These are phyloP conservation scores for Parnassius smintheus DNA, from an alignment of 2,888 invertebrate genomes.

Conservation along the genomic window DNA sequence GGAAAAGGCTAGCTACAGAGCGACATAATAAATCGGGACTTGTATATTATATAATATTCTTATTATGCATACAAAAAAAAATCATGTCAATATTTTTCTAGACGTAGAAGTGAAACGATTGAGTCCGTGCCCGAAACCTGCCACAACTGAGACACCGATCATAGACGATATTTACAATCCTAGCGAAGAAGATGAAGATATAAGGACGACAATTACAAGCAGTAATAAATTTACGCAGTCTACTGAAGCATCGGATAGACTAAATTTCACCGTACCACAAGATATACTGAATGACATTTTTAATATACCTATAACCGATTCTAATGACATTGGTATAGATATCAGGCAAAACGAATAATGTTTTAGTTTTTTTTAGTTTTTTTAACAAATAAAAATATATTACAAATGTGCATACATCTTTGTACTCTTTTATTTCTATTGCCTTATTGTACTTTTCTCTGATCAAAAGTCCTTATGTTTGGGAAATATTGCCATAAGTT, in stretches of 20 bases:
- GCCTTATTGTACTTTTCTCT: not conserved
- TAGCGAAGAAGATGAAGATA: slow-evolving; percentile 1
- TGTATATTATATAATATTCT: no score
- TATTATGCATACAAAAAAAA: no score
- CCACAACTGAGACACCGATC: slow-evolving; percentile 4
- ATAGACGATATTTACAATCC: slow-evolving; percentile 6
- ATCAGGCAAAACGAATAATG: slow-evolving; percentile 9
- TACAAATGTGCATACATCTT: not conserved
- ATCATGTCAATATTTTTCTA: slow-evolving; percentile 18
- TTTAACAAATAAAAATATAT: not conserved
- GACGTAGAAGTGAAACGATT: slow-evolving; percentile 23
- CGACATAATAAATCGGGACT: no score
- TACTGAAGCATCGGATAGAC: slow-evolving; percentile 4
- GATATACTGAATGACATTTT: slow-evolving; percentile 19
- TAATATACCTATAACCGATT: slow-evolving; percentile 9
- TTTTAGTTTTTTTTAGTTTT: no score
- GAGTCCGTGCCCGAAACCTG: slow-evolving; percentile 20
- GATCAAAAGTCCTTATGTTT: no score
- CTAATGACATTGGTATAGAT: slow-evolving; percentile 15
- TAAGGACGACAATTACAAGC: not conserved
- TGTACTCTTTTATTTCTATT: not conserved
- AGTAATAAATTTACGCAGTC: not conserved
- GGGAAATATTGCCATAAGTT: no score
- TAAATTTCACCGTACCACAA: slow-evolving; percentile 13
- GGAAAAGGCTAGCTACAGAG: no score